A percentile compares a stretch with the other conserved stretches of the same genome.
These are phyloP conservation scores for Eristalinus sepulchralis DNA, from an alignment of 2,888 invertebrate species.

Conservation along the genomic window DNA sequence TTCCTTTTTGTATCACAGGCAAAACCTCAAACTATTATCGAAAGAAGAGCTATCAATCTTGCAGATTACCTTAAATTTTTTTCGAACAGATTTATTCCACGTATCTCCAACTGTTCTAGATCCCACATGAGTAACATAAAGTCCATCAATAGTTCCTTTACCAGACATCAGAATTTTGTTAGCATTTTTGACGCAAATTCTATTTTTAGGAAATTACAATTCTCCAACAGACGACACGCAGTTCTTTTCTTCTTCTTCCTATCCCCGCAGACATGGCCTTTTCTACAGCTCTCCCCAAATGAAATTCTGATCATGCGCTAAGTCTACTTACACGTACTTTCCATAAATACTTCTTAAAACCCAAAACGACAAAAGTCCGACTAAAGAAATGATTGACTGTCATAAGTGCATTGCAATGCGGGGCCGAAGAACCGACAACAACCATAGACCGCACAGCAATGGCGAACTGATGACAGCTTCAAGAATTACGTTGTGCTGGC, in stretches of 20 bases:
- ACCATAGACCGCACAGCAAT: constrained; percentile 14
- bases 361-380: constrained; percentile 43
- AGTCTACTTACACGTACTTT: constrained; percentile 67
- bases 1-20: too few relatives aligned
- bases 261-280: constrained; percentile 38
- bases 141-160: not conserved
- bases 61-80: too few relatives aligned
- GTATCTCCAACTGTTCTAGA: too few relatives aligned
- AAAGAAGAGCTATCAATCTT: too few relatives aligned
- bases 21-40: too few relatives aligned
- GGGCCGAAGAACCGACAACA: not conserved
- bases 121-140: too few relatives aligned
- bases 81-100: too few relatives aligned
- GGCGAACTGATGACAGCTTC: constrained; percentile 17
- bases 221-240: too few relatives aligned
- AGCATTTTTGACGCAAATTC: not conserved
- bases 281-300: constrained; percentile 24
- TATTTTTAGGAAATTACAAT: not conserved
- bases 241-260: constrained; percentile 16
- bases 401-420: constrained; percentile 45
- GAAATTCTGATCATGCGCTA: constrained; percentile 55
- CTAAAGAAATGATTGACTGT: constrained; percentile 46
- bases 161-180: not conserved
- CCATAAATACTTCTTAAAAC: constrained; percentile 62
- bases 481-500: constrained; percentile 36